A percentile compares a stretch with the other conserved stretches of the same genome.
These are phyloP conservation scores for Neostethus bicornis DNA, from an alignment of 2,797 vertebrate species.

Conservation along the genomic window DNA sequence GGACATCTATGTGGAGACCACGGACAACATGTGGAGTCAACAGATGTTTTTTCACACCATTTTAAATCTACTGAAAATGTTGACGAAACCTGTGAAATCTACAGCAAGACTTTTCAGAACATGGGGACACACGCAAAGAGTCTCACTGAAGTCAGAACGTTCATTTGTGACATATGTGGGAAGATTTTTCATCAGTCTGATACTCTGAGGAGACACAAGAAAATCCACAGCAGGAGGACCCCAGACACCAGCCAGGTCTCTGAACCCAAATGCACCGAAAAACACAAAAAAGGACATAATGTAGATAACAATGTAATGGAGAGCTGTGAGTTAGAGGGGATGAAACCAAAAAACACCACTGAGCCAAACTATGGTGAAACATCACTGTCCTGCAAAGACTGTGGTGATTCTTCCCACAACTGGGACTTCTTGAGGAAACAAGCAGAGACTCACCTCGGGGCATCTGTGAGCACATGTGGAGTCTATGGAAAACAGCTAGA, in stretches of 20 bases:
- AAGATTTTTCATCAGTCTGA: slow-evolving; percentile 50
- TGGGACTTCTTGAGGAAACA: slow-evolving; percentile 50
- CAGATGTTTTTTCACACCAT: slow-evolving; percentile 11
- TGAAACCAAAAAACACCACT: not conserved
- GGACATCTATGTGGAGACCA: slow-evolving; percentile 39
- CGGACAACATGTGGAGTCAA: slow-evolving; percentile 6
- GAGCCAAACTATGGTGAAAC: not conserved
- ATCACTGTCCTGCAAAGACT: slow-evolving; percentile 42
- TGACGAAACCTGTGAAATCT: slow-evolving; percentile 28
- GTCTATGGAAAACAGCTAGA: slow-evolving; percentile 41
- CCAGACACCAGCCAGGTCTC: slow-evolving; percentile 1
- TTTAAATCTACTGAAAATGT: slow-evolving; percentile 17
- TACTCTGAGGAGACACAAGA: slow-evolving; percentile 49
- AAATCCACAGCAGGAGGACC: slow-evolving; percentile 43
- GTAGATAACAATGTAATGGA: not conserved
- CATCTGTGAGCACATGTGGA: slow-evolving; percentile 31
- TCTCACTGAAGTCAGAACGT: slow-evolving; percentile 53
- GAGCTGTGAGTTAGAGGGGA: not conserved
- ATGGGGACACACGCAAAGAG: slow-evolving; percentile 49
- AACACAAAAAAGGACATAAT: slow-evolving; percentile 3
- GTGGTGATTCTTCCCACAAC: slow-evolving; percentile 39
- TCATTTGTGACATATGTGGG: slow-evolving; percentile 30
- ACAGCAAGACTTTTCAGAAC: slow-evolving; percentile 47
- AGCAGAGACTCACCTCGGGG: slow-evolving; percentile 31
- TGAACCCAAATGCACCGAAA: slow-evolving; percentile 34